Evolutionary conservation across 2,113 vertebrate genomes (phyloP), one percentile per base, ranked within the genome.

Genomic region (Condylura cristata): DNA sequence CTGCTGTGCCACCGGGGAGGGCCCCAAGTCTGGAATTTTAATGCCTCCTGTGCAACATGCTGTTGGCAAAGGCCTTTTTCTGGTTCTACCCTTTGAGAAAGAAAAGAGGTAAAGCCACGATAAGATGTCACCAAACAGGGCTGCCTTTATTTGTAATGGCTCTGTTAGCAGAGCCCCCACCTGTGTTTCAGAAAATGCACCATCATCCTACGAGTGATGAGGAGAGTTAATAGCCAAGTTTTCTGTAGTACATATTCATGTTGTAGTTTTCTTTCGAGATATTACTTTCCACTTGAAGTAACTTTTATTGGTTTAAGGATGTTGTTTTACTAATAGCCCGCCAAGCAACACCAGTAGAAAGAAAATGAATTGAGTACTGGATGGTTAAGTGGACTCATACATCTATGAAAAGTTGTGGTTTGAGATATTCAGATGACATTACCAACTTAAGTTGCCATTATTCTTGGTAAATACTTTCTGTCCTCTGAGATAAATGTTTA

Each of bases 391-490:
- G 71, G 90, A 95, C 28, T 53, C 17, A 56, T 56, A 60, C 9
- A 22, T 58, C 82, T 79, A 71, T 44, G 63, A 53, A 86, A 56
- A 80, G 8, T 61, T 86, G 53, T 93, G 66, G 86, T 53, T 68
- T 56, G 86, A 97, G 48, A 48, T 74, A 70, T n/a, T 90, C 82
- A 60, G 86, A 92, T 72, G 58, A 76, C n/a, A 75, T 34, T 22
- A 86, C 87, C 88, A 84, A 81, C 53, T 92, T 75, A 78, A 89
- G 85, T 74, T 76, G 17, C 51, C 72, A 46, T 75, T 93, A 44
- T 85, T 93, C 63, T 89, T 71, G 66, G 48, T 44, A 79, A 56
- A 37, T 89, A 83, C 66, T 84, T 92, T 97, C 93, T 96, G 70
- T 37, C 32, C 22, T 51, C 20, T 32, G 39, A 96, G 76, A 71